phyloP scores from a whole-genome alignment of 2,888 invertebrate species.

The Helleia helle region DNA sequence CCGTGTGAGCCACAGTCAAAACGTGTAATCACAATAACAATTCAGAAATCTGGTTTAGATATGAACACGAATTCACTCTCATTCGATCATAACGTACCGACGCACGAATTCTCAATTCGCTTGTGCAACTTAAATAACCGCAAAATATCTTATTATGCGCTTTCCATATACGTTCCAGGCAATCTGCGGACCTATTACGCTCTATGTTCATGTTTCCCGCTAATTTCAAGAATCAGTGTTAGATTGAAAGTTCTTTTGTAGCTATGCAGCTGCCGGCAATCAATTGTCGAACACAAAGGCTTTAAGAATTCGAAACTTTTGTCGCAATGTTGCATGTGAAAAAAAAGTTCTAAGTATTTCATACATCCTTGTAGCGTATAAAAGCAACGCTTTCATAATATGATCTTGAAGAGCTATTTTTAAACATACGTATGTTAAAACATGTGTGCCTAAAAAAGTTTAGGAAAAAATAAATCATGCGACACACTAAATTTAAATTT shows the following conservation, averaged over 20 bases:
- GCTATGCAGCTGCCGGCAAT: slow-evolving; percentile 58
- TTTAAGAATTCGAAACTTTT: slow-evolving; percentile 51
- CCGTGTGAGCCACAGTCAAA: slow-evolving; percentile 36
- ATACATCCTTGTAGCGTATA: background rate
- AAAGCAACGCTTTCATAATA: slow-evolving; percentile 7
- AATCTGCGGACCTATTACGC: slow-evolving; percentile 61
- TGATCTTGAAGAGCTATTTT: slow-evolving; percentile 18
- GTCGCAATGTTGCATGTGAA: slow-evolving; percentile 52
- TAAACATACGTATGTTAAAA: slow-evolving; percentile 6
- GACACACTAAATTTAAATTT: slow-evolving; percentile 50
- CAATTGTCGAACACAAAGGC: slow-evolving; percentile 50
- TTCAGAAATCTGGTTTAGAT: slow-evolving; percentile 56
- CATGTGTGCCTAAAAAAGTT: slow-evolving; percentile 18
- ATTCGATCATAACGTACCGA: slow-evolving; percentile 47
- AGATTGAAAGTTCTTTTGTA: slow-evolving; percentile 53
- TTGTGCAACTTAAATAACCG: slow-evolving; percentile 71
- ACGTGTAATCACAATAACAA: slow-evolving; percentile 58
- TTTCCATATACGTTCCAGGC: slow-evolving; percentile 68
- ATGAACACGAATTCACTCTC: slow-evolving; percentile 38
- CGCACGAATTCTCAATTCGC: slow-evolving; percentile 69
- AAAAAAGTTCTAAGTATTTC: slow-evolving; percentile 46
- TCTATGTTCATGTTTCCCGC: slow-evolving; percentile 55
- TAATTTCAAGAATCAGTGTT: slow-evolving; percentile 57
- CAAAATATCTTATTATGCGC: slow-evolving; percentile 71
- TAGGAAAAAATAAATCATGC: slow-evolving; percentile 57